Evolutionary conservation across 2,113 vertebrate genomes (phyloP), one percentile per base, ranked within the genome.

Genomic region (Macquaria ambigua): DNA sequence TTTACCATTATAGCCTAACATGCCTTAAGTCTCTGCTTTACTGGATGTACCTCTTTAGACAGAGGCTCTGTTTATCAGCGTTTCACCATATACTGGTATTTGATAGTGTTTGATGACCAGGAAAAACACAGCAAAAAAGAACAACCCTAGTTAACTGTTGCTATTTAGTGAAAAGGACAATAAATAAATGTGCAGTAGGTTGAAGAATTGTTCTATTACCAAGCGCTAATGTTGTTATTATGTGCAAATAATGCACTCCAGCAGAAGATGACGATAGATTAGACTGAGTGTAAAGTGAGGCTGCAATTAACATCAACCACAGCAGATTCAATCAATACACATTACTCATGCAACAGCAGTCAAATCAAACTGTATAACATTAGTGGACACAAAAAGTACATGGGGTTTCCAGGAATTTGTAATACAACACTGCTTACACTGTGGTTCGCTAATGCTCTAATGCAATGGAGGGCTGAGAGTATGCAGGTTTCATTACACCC

Each of bases 1-100:
- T 87, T 83, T 64, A 46, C 75, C 83, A 89, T 92, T 68, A 90
- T 84, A 81, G 25, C 52, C 56, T 43, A 66, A 87, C 82, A 79
- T 63, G 58, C 59, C 59, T 63, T 46, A 63, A 76, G 43, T 37
- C 59, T 21, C 12, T 6, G 74, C 50, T 85, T 77, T 50, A 73
- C 69, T 68, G 68, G 21, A 25, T 6, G 4, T 50, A 70, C 12
- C 31, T 58, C 68, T 66, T 64, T 6, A 80, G 61, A 81, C 67
- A 52, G 41, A 37, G 1, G 37, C 34, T 80, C 16, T 55, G 50
- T 78, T 83, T 74, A 71, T 72, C 71, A 64, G 23, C 0, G n/a
- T 74, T 75, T 80, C 63, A 43, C 34, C 59, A 53, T 41, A 31
- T 16, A 23, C 59, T 74, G 59, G 8, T 64, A 21, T 43, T 48